These are phyloP conservation scores for Monomorium pharaonis DNA, from an alignment of 1,140 invertebrate genomes.

Conservation along the genomic window DNA sequence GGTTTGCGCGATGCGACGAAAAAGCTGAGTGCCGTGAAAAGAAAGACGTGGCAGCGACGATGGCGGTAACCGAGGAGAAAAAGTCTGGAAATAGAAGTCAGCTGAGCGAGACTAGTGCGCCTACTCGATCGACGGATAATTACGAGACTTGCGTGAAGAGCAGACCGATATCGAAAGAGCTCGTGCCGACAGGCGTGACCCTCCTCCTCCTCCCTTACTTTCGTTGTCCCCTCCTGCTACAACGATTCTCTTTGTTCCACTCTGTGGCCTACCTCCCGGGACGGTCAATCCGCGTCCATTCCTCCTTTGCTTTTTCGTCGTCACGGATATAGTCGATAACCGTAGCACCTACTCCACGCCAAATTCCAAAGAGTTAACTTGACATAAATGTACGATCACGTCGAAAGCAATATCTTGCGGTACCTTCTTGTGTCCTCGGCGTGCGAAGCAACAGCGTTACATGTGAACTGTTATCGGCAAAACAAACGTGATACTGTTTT, in stretches of 20 bases:
- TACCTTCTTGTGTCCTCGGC: conserved; percentile 12
- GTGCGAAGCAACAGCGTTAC: neutral
- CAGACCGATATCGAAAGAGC: conserved; percentile 79
- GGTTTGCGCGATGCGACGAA: conserved; percentile 56
- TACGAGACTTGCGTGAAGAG: conserved; percentile 81
- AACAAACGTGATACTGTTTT: conserved; percentile 30
- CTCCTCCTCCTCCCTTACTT: conserved; percentile 67
- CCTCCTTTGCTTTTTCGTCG: conserved; percentile 41
- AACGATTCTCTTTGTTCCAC: conserved; percentile 66
- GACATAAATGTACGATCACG: conserved; percentile 26
- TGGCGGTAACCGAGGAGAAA: conserved; percentile 18
- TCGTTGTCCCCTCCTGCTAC: conserved; percentile 61
- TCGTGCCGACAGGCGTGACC: conserved; percentile 84
- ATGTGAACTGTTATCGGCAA: conserved; percentile 4
- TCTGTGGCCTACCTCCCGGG: conserved; percentile 5
- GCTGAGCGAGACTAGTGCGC: conserved; percentile 58
- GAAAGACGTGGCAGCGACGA: conserved; percentile 48
- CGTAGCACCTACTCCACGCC: conserved; percentile 76
- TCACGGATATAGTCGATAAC: conserved; percentile 68
- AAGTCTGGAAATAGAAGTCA: conserved; percentile 62
- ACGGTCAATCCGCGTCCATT: too few species aligned
- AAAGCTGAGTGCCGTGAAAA: conserved; percentile 61
- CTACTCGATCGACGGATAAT: conserved; percentile 79
- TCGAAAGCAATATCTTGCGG: conserved; percentile 30
- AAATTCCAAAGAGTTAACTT: conserved; percentile 68